A percentile compares a stretch with the other conserved stretches of the same genome.
Conservation (phyloP, 2,797 vertebrate species). For the Sphenopsis melanotis region DNA sequence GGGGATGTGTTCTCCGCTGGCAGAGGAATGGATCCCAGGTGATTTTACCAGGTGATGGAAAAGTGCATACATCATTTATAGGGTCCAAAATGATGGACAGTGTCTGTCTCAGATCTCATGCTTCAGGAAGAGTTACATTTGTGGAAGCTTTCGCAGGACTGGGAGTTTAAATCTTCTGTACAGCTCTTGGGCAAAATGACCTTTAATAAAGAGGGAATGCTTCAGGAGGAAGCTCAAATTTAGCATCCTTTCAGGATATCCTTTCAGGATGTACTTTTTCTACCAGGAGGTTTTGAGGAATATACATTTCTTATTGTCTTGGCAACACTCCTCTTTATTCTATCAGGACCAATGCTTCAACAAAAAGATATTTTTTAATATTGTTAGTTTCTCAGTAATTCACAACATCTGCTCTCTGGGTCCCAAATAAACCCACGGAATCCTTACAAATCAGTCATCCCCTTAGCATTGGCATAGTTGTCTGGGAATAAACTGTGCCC, state of each 20-base stretch:
- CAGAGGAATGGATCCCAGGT: not conserved
- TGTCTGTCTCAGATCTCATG: not conserved
- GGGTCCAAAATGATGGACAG: not conserved
- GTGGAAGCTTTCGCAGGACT: not conserved
- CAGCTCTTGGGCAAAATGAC: not conserved
- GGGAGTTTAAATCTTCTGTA: not conserved
- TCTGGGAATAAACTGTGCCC: not conserved
- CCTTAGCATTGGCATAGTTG: not conserved
- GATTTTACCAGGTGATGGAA: not conserved
- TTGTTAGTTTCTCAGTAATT: not conserved
- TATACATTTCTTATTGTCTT: not conserved
- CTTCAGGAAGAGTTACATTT: not conserved
- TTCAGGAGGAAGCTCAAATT: not conserved
- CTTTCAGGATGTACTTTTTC: not conserved
- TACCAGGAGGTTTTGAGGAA: not conserved
- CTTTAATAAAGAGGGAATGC: not conserved
- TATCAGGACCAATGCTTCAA: not conserved
- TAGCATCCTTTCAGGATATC: not conserved
- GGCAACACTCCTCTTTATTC: not conserved
- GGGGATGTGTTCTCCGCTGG: not conserved
- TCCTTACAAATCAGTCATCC: not conserved
- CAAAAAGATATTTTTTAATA: not conserved
- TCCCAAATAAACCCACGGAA: not conserved
- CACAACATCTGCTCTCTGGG: not conserved
- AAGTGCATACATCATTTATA: not conserved